These are phyloP conservation scores for Oscheius sp. DNA, from an alignment of 2,888 invertebrate genomes.

Conservation along the genomic window DNA sequence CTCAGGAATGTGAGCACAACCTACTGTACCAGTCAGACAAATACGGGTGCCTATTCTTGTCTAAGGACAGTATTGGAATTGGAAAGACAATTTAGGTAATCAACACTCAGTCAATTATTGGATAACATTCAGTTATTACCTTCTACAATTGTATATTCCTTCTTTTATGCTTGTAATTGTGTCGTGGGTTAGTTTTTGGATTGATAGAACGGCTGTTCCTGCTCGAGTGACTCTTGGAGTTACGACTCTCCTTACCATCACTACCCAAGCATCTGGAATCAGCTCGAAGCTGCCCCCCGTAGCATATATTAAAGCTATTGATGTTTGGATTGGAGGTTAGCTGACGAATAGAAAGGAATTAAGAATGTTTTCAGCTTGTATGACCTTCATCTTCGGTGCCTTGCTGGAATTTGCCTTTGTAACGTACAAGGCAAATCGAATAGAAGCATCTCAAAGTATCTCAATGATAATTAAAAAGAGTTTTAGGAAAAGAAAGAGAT, in stretches of 20 bases:
- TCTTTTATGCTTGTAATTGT: conserved; percentile 78
- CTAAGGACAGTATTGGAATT: conserved; percentile 92
- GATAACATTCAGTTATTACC: conserved; percentile 83
- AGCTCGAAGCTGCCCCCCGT: conserved; percentile 73
- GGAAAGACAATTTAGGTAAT: conserved; percentile 93
- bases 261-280: conserved; percentile 81
- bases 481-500: conserved; percentile 30
- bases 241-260: conserved; percentile 94
- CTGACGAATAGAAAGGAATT: neutral
- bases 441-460: conserved; percentile 42
- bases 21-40: conserved; percentile 94
- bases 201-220: conserved; percentile 59
- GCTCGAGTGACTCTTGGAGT: conserved; percentile 79
- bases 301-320: conserved; percentile 86
- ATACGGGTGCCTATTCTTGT: conserved; percentile 95
- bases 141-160: conserved; percentile 98
- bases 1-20: conserved; percentile 91
- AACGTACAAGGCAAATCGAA: conserved; percentile 78
- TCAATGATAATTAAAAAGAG: neutral
- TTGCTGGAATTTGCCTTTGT: conserved; percentile 95
- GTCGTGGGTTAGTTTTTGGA: conserved; percentile 67
- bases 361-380: conserved; percentile 74
- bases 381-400: conserved; percentile 94
- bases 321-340: conserved; percentile 65
- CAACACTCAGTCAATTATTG: neutral